A percentile compares a stretch with the other conserved stretches of the same genome.
Evolutionary conservation across 2,113 vertebrate genomes (phyloP).

Genomic region (Syngnathus typhle): DNA sequence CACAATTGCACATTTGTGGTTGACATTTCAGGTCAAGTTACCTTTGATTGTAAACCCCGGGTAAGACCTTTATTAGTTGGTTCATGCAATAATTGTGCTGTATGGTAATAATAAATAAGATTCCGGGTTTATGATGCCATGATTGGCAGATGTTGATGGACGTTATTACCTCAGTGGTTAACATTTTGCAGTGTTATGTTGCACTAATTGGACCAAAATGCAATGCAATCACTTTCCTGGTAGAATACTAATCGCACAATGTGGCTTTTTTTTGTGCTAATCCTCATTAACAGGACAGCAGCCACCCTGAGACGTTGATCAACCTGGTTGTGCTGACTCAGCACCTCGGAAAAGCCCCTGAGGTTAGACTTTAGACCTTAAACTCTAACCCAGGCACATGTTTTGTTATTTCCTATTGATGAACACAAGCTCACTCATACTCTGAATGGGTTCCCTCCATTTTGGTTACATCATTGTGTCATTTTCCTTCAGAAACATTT

Average conservation of each 20-base stretch:
- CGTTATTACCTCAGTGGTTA: constrained; percentile 18
- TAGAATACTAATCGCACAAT: neutral
- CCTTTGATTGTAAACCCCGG: neutral
- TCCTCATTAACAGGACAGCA: constrained; percentile 77
- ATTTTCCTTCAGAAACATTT: neutral
- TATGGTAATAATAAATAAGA: neutral
- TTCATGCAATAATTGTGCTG: neutral
- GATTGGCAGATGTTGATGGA: neutral
- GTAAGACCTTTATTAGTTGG: neutral
- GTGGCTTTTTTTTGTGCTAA: neutral
- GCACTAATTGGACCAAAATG: neutral
- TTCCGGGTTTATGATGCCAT: neutral
- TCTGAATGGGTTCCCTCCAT: neutral
- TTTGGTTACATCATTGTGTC: neutral
- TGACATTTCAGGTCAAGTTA: neutral
- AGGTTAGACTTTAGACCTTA: constrained; percentile 75
- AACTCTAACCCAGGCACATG: constrained; percentile 2
- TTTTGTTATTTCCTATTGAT: constrained; percentile 2
- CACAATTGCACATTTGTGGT: neutral
- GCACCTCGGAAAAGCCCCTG: constrained; percentile 87
- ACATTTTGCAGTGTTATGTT: constrained; percentile 4
- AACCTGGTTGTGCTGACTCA: constrained; percentile 90
- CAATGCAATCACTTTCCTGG: neutral
- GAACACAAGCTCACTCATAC: neutral
- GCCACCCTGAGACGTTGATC: constrained; percentile 91